Base-by-base conservation (phyloP, 2,888 invertebrate species). In the Heliconius erato region DNA sequence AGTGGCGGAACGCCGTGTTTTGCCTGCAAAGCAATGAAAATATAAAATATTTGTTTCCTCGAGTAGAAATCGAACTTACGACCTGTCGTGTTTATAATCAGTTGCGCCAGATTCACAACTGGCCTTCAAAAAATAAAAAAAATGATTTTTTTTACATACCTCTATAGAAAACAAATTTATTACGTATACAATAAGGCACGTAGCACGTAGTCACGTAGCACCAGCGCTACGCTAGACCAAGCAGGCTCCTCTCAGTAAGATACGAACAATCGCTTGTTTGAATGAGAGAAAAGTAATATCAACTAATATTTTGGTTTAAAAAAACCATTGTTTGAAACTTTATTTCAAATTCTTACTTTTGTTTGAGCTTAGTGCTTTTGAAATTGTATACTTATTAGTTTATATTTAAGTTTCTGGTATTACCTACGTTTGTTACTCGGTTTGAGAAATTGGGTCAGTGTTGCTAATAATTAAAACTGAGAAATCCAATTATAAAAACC, bases 211-310 rank as follows among this genome's bases (percentile, higher is more conserved):
- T 19, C 44, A 49, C 72, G 72, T 72, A 72, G 72, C 72, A 72
- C 44, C 26, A 72, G 9, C 26, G 72, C 72, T 72, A 72, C 72
- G 71, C 44, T 44, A 72, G 26, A 72, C 44, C 44, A 49, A 72
- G 26, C 16, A 2, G 72, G 9, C 5, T 72, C 40, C 26, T 72
- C 49, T 72, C 72, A 16, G 49, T 26, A 44, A 26, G 7, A 26
- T 49, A 44, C 3, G 44, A 49, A 44, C 16, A 54, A 54, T 54
- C 54, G 7, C 44, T 49, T 26, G n/a, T 71, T 12, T 35, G 69
- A 71, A 71, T 71, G 26, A 72, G 11, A n/a, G 44, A 49, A 26
- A 26, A 26, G 44, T 49, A 72, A 72, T 72, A 72, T 9, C 44
- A 40, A 71, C 71, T 49, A 49, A 49, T 72, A 71, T 71, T 40